Percentiles rank a stretch among this genome's conserved stretches.
Conservation (phyloP, 2,888 invertebrate genomes). For the Agrilus mali region DNA sequence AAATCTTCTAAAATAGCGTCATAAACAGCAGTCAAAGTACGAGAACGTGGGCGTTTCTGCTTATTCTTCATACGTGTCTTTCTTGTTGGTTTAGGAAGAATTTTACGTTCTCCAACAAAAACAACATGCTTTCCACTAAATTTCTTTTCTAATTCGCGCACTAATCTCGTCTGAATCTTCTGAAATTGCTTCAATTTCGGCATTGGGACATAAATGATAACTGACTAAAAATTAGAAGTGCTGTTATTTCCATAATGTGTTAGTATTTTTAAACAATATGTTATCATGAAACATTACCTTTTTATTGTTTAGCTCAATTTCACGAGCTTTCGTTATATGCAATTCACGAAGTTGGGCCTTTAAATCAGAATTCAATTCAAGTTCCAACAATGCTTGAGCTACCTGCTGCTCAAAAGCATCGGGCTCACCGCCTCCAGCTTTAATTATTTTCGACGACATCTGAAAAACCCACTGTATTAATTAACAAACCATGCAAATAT, state of each 20-base stretch:
- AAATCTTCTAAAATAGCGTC: conserved; percentile 95
- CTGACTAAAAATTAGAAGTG: conserved; percentile 53
- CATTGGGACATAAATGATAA: conserved; percentile 98
- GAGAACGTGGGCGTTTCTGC: conserved; percentile 63
- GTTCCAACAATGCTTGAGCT: conserved; percentile 88
- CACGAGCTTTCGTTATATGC: conserved; percentile 87
- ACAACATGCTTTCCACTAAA: conserved; percentile 99
- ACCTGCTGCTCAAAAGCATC: conserved; percentile 87
- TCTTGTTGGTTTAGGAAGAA: conserved; percentile 93
- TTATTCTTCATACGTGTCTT: conserved; percentile 75
- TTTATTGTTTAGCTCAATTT: conserved; percentile 86
- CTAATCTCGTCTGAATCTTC: conserved; percentile 92
- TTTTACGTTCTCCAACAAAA: conserved; percentile 94
- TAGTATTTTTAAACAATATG: conserved; percentile 11
- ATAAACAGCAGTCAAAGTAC: conserved; percentile 95
- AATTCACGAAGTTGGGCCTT: conserved; percentile 93
- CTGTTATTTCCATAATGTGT: not conserved
- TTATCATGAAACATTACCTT: conserved; percentile 46
- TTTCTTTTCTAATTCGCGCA: conserved; percentile 98
- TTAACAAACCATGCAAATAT: too few relatives aligned
- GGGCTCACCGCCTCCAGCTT: conserved; percentile 80
- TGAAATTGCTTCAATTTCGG: conserved; percentile 96
- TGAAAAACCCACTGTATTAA: conserved; percentile 31
- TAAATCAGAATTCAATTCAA: conserved; percentile 94
- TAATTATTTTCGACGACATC: conserved; percentile 77